Base-by-base conservation (phyloP, 2,797 vertebrate species). In the Caiman crocodilus region DNA sequence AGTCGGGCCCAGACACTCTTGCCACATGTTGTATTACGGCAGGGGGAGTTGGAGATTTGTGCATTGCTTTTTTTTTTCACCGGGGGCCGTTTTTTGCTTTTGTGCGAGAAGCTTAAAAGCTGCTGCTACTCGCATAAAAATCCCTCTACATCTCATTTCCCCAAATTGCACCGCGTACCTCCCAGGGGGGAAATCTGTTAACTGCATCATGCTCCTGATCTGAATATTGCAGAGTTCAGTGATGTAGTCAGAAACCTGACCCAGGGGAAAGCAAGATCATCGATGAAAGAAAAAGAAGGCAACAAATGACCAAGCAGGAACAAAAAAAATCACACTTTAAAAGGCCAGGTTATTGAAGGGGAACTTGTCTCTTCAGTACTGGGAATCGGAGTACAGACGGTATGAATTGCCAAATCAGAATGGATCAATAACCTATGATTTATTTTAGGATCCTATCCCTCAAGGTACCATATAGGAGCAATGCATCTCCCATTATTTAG, bases 101-200 rank as follows among this genome's bases (percentile, higher is more conserved):
- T 94, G 58, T 61, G 69, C 14, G 74, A 95, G 88, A 92, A 94
- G 84, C 80, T 89, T 96, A 87, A 85, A 94, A 95, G 92, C 82
- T 92, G 94, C 82, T 95, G 83, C 79, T 96, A 58, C 71, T 89
- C 89, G 65, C 93, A 65, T 88, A 93, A 84, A 59, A 90, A 90
- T 9, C 11, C 80, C 74, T 93, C 50, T 91, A 55, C 21, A 35
- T 92, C 89, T 95, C 84, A 87, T 93, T 96, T 94, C 79, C 89
- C 90, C 92, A 88, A 90, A 93, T 75, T 87, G 76, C 71, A 88
- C 93, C 79, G 32, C 88, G 79, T 77, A 75, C 26, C 69, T 94
- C 96, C 89, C 94, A 82, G 76, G 92, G 92, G 96, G 63, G 88
- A 92, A 88, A 93, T 94, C 95, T 23, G 89, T 94, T 81, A 85